Base-by-base conservation (phyloP, 1,140 invertebrate species). In the Sitophilus oryzae region DNA sequence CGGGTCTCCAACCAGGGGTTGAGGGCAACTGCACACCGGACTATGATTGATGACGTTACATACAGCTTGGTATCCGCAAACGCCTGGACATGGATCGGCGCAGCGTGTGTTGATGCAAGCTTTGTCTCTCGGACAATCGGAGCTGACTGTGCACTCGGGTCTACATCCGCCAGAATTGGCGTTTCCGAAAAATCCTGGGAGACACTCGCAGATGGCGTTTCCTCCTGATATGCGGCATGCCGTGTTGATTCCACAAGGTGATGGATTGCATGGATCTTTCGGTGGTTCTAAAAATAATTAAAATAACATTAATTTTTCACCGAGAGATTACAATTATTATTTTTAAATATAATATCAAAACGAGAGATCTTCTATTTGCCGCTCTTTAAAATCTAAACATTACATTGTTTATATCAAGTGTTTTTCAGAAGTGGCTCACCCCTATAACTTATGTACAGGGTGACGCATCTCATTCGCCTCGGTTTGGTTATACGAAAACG, bases 31-130 rank as follows among this genome's bases (percentile, higher is more conserved):
- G 63, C 89, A 91, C 2, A 89, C 79, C 1, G 88, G 86, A 59
- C 85, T 86, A 64, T 91, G 89, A 66, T 88, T 88, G 60, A 87
- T 81, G 0, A 84, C 82, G 46, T 82, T 74, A 61, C 88, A 86
- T 55, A 79, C 61, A 8, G 83, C 86, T 21, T 73, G 76, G 61
- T 78, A 79, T 6, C 84, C 86, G 66, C 87, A 89, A 1, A 82
- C 77, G 19, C 84, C 84, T 0, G 77, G 66, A 64, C 88, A 91
- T 2, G 87, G 88, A 69, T 89, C 82, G 8, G 82, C 71, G 65
- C 88, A 91, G 64, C 81, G 83, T 48, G 79, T 81, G 56, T 83
- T 81, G 2, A 85, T 76, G 64, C 89, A 91, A 34, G 86, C 82
- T 45, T 79, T 80, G 65, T 89, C 81, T 16, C 80, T 76, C 1